These are phyloP conservation scores for Nipponia nippon DNA, from an alignment of 2,113 vertebrate genomes.

Conservation along the genomic window DNA sequence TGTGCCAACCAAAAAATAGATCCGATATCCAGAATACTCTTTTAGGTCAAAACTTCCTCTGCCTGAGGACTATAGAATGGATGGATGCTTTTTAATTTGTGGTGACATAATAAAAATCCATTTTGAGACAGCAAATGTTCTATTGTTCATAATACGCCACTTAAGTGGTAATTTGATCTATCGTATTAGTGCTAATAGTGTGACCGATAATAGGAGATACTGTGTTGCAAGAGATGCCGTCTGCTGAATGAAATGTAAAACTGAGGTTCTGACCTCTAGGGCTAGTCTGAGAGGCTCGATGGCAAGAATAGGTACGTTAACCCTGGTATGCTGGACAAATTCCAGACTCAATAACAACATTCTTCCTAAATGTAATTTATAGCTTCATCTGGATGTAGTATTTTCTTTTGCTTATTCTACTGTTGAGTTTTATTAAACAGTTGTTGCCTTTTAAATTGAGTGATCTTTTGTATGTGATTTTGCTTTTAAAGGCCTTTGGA, in stretches of 20 bases:
- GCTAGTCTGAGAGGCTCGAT: not conserved
- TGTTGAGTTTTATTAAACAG: conserved; percentile 16
- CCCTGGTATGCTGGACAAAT: not conserved
- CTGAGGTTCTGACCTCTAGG: not conserved
- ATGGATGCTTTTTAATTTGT: not conserved
- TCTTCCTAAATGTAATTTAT: conserved; percentile 16
- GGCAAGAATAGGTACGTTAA: not conserved
- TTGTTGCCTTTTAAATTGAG: not conserved
- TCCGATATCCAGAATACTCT: not conserved
- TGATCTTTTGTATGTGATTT: not conserved
- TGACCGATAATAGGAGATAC: not conserved
- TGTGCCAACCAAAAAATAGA: not conserved
- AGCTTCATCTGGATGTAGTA: conserved; percentile 12
- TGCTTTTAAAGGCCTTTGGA: not conserved
- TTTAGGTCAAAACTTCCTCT: not conserved
- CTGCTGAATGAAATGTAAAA: not conserved
- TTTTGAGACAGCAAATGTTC: not conserved
- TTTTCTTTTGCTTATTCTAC: not conserved
- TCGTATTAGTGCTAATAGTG: not conserved
- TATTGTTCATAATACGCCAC: accelerated
- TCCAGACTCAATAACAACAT: not conserved
- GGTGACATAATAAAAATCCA: not conserved
- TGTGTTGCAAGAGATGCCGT: not conserved
- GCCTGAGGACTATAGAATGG: not conserved
- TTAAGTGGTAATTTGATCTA: not conserved